A percentile compares a stretch with the other conserved stretches of the same genome.
Evolutionary conservation across 2,113 vertebrate species (phyloP).

Genomic region (Chinchilla lanigera): DNA sequence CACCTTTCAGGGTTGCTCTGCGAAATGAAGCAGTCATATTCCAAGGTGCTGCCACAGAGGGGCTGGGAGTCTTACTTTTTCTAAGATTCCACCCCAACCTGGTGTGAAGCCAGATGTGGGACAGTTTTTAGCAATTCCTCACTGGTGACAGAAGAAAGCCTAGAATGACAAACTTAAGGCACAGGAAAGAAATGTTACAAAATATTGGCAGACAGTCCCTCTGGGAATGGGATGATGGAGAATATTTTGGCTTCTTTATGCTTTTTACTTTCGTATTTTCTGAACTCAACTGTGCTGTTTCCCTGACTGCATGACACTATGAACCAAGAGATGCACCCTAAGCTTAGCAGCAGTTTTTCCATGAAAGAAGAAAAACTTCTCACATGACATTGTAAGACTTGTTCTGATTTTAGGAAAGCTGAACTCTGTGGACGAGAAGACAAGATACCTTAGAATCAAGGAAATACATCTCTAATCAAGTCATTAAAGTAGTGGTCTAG

Average conservation of each 20-base stretch:
- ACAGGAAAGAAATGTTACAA: neutral
- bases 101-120: neutral
- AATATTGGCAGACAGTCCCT: neutral
- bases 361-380: neutral
- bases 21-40: neutral
- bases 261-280: neutral
- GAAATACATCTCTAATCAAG: neutral
- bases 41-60: neutral
- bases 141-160: neutral
- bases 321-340: neutral
- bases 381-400: neutral
- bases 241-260: neutral
- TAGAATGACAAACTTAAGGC: neutral
- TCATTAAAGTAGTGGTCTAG: neutral
- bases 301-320: neutral
- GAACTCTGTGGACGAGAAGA: neutral
- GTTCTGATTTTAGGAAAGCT: constrained; percentile 29
- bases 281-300: neutral
- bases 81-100: neutral
- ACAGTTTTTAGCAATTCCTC: neutral
- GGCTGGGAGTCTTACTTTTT: neutral
- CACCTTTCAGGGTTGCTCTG: too few relatives aligned
- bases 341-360: neutral
- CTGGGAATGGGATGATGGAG: neutral
- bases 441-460: constrained; percentile 12